Evolutionary conservation across 2,797 vertebrate species (phyloP), one percentile per base, ranked within the genome.

Genomic region (Malacoraja senta): DNA sequence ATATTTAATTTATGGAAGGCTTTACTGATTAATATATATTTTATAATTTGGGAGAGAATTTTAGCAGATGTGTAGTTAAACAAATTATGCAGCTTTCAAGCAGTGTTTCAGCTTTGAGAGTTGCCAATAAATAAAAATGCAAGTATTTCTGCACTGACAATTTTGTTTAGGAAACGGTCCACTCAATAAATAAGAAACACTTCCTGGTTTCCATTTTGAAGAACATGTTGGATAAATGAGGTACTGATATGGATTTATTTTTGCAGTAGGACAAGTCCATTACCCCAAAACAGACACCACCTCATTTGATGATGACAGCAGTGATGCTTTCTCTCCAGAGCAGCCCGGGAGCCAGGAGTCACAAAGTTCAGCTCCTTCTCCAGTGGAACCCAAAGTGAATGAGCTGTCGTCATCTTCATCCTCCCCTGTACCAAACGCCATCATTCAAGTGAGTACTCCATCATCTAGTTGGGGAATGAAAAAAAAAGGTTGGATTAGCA

Each of bases 291-390:
- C 96, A 94, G 98, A 98, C 32, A 97, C 98, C 93, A 98, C 98
- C 95, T 98, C 96, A 86, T 99, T 99, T 95, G 97, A 98, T 74
- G 98, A 99, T 94, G 98, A 99, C 96, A 99, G 98, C 95, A 97
- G 97, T 38, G 98, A 98, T 72, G 96, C 97, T 93, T 94, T 97
- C 93, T 98, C 98, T 94, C 97, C 98, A 1, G 98, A 97, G 93
- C 97, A 97, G 93, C 97, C 97, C 0, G 96, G 96, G 71, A 97
- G 97, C 95, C 98, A 98, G 94, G 97, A 97, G 93, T 98, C 98
- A 15, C 97, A 98, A 94, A 95, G 97, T 93, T 98, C 97, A 93
- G 96, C 96, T 0, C 95, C 97, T 9, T 98, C 98, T 68, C 97
- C 97, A 8, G 96, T 94, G 94, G 98, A 98, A 94, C 95, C 96